Percentiles rank a stretch among this genome's conserved stretches.
Evolutionary conservation across 1,140 invertebrate species (phyloP).

Genomic region (Zophobas atratus): DNA sequence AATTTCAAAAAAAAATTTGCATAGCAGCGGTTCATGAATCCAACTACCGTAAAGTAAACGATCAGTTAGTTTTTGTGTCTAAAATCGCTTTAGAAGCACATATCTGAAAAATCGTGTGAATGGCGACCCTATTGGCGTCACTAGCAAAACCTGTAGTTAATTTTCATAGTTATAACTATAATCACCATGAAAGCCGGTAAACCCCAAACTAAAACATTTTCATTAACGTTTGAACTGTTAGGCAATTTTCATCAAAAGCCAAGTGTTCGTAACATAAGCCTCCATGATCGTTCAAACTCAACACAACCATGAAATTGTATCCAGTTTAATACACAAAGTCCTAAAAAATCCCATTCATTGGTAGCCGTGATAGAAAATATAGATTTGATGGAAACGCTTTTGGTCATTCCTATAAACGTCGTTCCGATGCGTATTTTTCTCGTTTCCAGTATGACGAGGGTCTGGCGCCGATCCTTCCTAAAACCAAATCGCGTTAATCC

Average conservation of each 20-base stretch:
- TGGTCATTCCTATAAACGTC: background rate
- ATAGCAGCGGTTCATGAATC: no score
- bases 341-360: slow-evolving; percentile 2
- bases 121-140: no score
- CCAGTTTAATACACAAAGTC: slow-evolving; percentile 6
- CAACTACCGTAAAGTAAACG: no score
- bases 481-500: slow-evolving; percentile 12
- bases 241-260: slow-evolving; percentile 1
- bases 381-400: background rate
- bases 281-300: slow-evolving; percentile 1
- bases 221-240: background rate
- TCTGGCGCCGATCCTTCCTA: background rate
- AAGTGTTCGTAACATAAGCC: slow-evolving; percentile 13
- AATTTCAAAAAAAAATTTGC: no score
- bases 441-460: background rate
- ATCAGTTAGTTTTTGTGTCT: no score
- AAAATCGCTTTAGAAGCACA: no score
- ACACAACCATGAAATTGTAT: slow-evolving; percentile 24
- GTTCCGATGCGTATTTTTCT: background rate
- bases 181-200: no score
- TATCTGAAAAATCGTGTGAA: no score
- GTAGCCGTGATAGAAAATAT: background rate
- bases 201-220: no score
- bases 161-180: background rate
- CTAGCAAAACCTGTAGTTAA: background rate